Base-by-base conservation (phyloP, 2,113 vertebrate species). In the Sinocyclocheilus grahami region DNA sequence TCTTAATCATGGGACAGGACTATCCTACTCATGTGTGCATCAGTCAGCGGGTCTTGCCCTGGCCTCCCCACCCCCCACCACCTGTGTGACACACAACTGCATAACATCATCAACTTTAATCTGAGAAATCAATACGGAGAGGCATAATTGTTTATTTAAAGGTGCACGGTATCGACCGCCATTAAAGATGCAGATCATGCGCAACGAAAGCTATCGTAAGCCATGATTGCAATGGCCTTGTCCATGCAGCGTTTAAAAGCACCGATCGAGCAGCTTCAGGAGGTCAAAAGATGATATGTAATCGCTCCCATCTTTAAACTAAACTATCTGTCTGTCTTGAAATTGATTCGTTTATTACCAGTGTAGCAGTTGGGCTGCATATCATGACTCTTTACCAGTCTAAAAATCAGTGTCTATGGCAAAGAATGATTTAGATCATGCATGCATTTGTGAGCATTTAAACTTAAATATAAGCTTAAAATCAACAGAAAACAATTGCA, bases 81-180 rank as follows among this genome's bases (percentile, higher is more conserved):
- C 79, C 76, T 80, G 55, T 85, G 33, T 48, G 63, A 58, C 74
- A 89, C 88, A 0, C 3, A 3, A 4, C 55, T 90, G 91, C 90
- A 0, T 51, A 76, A 75, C 85, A 87, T 87, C 90, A 93, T 92
- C 9, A 86, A 95, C 92, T 93, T 89, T 90, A 90, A 91, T 79
- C 88, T 89, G 92, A 91, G 88, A 91, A 92, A 91, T 92, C 94
- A 87, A 90, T 33, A 91, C 90, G 90, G 92, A 92, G 90, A 94
- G 92, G 90, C 93, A 92, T 94, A 95, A 94, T 94, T 95, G 94
- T 94, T 95, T 95, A 95, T 95, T 94, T 94, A 93, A 93, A 94
- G 93, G 91, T 92, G 93, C 91, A 88, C 89, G 85, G 87, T 92
- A 95, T 93, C 82, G 95, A 96, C 95, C 92, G 87, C 91, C 92